Evolutionary conservation across 2,113 vertebrate genomes (phyloP), one percentile per base, ranked within the genome.

Genomic region (Albula glossodonta): DNA sequence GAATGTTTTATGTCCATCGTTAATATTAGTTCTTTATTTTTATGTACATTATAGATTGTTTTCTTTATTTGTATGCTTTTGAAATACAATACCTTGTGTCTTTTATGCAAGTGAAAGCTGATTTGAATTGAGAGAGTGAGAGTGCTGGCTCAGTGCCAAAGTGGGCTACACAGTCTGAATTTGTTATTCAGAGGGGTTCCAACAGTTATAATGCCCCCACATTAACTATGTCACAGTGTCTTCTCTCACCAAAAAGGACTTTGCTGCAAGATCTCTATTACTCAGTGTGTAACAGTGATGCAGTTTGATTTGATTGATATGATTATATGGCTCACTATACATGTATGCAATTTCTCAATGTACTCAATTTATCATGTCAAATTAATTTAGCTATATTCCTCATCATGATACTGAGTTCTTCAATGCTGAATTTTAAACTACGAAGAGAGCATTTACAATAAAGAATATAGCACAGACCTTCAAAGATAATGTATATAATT

Each of bases 191-290:
- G 70, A 74, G 22, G 70, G 70, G 70, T 7, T 74, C 31, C 70
- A 41, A 56, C 53, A 74, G n/a, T 10, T 74, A 31, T 74, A 31
- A 25, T 74, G 22, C 70, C 70, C 70, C 70, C 70, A 74, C 70
- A 74, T 74, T 74, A 31, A 74, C n/a, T 74, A n/a, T 74, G 70
- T 74, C n/a, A 31, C 70, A 74, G n/a, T 74, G 70, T 74, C n/a
- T n/a, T 74, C n/a, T 25, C 4, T n/a, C n/a, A n/a, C 70, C n/a
- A 74, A 74, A 74, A n/a, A 74, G 70, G n/a, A 31, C 8, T 31
- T 31, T 74, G 22, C 12, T n/a, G 9, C 70, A 74, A 31, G 22
- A 74, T 31, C 70, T 74, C 17, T 66, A 60, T 60, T 22, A 9
- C 31, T 41, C 53, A 56, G 53, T 56, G 12, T 56, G 22, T 70